These are phyloP conservation scores for Mobula hypostoma DNA, from an alignment of 2,113 vertebrate species.

Conservation along the genomic window DNA sequence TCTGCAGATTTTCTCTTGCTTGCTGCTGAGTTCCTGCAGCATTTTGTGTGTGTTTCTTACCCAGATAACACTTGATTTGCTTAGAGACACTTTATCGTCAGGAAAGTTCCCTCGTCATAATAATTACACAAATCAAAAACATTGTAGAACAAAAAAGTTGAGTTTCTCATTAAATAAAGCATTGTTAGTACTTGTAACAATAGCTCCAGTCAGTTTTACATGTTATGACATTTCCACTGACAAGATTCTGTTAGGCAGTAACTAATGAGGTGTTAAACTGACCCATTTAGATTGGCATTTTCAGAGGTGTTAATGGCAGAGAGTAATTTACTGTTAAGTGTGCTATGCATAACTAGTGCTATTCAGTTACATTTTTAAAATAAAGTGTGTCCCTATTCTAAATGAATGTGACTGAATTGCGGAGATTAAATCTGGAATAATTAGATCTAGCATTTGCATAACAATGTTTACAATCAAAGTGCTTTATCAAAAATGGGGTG, in stretches of 20 bases:
- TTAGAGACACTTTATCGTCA: not conserved
- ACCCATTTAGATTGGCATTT: constrained; percentile 23
- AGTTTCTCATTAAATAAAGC: not conserved
- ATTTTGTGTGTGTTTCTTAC: too few species aligned
- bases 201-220: not conserved
- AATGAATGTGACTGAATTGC: not conserved
- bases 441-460: not conserved
- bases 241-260: not conserved
- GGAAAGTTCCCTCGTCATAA: not conserved
- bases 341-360: not conserved
- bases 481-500: not conserved
- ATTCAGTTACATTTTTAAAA: not conserved
- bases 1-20: too few species aligned
- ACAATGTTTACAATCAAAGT: not conserved
- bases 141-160: not conserved
- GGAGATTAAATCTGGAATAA: constrained; percentile 7
- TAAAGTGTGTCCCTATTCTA: not conserved
- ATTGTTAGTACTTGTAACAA: constrained; percentile 8
- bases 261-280: constrained; percentile 28
- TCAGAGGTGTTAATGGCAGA: constrained; percentile 19
- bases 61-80: not conserved
- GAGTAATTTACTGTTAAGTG: constrained; percentile 20
- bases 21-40: too few species aligned
- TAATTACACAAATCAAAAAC: not conserved
- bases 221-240: constrained; percentile 23